Evolutionary conservation across 2,113 vertebrate species (phyloP).

Genomic region (Pterocles burchelli): DNA sequence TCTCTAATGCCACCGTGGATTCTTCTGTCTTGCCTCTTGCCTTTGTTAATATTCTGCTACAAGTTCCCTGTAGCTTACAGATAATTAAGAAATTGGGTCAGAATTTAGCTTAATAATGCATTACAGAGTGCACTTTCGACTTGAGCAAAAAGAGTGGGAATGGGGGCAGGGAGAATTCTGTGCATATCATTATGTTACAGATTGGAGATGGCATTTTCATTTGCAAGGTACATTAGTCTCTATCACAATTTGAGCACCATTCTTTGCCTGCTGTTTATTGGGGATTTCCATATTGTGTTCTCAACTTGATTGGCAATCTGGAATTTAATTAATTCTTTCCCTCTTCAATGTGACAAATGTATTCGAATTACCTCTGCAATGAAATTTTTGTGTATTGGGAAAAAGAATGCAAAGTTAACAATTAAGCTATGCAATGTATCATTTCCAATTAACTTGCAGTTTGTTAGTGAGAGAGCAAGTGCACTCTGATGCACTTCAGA

Average conservation of each 20-base stretch:
- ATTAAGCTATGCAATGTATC: not conserved
- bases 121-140: slow-evolving; percentile 34
- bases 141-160: not conserved
- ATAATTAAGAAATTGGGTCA: slow-evolving; percentile 71
- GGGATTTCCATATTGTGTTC: slow-evolving; percentile 30
- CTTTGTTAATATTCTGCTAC: slow-evolving; percentile 61
- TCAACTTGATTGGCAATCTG: not conserved
- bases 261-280: slow-evolving; percentile 11
- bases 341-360: not conserved
- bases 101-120: slow-evolving; percentile 66
- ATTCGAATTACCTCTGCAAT: not conserved
- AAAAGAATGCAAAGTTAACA: not conserved
- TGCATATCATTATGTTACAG: slow-evolving; percentile 26
- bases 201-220: slow-evolving; percentile 46
- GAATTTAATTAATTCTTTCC: slow-evolving; percentile 25
- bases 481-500: not conserved
- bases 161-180: slow-evolving; percentile 35
- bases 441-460: not conserved
- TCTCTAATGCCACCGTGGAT: not conserved
- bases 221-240: slow-evolving; percentile 24
- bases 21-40: not conserved
- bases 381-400: not conserved
- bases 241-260: not conserved
- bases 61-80: slow-evolving; percentile 42
- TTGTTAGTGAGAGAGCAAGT: too few relatives aligned